Evolutionary conservation across 2,797 vertebrate genomes (phyloP), one percentile per base, ranked within the genome.

Genomic region (Helicolenus hilgendorfi): DNA sequence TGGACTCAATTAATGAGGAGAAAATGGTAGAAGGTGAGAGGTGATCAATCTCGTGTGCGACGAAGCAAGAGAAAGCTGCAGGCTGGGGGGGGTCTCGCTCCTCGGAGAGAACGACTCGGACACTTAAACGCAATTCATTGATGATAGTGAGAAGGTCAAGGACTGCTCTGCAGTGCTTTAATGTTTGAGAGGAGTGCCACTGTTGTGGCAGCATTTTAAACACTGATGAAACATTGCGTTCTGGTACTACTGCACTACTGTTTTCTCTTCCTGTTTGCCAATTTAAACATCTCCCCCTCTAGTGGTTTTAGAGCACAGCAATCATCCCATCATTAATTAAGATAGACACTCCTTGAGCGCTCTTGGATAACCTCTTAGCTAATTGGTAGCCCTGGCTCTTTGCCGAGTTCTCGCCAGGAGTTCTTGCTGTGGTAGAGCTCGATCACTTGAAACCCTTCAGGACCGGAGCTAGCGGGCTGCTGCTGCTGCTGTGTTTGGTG

Each of bases 241-340:
- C 15, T 70, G 9, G 22, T 35, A 22, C 27, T 14, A 9, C 29
- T 31, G 18, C 29, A 20, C 5, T 18, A 8, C 22, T 65, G 68
- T 80, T 74, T 79, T 81, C 72, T 62, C 31, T 45, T 56, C 22
- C 27, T 6, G 33, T 72, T 65, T 79, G 64, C 63, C 72, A 49
- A 78, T 84, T 82, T 58, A 80, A 89, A 81, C 73, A 67, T 22
- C 31, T 31, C 11, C 24, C 4, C 58, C 70, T 15, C 86, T 9
- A 13, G 72, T 64, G 70, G 71, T 41, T 90, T 77, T 11, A 58
- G 26, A 64, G 75, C 55, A 49, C 26, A 27, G 76, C 87, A 88
- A 93, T 89, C 83, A 77, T 63, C 68, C 81, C 72, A 81, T 90
- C 83, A 27, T 82, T 91, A 93, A 94, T 94, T 87, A 92, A 84